Evolutionary conservation across 2,113 vertebrate genomes (phyloP).

Genomic region (Stegostoma tigrinum): DNA sequence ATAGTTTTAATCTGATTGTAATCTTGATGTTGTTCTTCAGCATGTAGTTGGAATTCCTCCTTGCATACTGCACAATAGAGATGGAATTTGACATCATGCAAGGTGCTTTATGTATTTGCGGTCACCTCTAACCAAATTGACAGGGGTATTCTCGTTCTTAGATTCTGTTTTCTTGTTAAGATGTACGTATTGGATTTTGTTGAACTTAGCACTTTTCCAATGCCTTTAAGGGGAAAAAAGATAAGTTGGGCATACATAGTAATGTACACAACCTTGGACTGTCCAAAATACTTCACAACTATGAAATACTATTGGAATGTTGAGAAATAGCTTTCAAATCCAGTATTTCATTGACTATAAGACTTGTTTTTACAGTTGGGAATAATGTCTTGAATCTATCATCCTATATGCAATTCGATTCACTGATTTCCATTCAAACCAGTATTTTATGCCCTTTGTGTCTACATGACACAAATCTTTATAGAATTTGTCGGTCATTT

Average conservation of each 20-base stretch:
- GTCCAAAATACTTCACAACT: not conserved
- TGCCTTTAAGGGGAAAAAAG: not conserved
- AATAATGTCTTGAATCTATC: not conserved
- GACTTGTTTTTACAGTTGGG: not conserved
- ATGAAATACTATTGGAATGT: not conserved
- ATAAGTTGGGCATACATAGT: not conserved
- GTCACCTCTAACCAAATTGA: not conserved
- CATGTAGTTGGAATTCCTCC: not conserved
- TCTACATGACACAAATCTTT: not conserved
- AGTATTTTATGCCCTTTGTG: not conserved
- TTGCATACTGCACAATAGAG: not conserved
- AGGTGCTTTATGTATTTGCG: not conserved
- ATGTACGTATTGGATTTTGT: not conserved
- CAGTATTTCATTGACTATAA: not conserved
- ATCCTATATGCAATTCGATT: not conserved
- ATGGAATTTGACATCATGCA: not conserved
- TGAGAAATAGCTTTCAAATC: not conserved
- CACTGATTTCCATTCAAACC: not conserved
- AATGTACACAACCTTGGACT: not conserved
- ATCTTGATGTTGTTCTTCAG: not conserved
- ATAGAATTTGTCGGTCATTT: not conserved
- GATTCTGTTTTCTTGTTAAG: not conserved
- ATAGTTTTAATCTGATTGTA: not conserved
- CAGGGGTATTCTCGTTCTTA: not conserved
- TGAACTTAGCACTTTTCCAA: not conserved